phyloP scores from a whole-genome alignment of 1,140 invertebrate genomes.

The Batillaria attramentaria region DNA sequence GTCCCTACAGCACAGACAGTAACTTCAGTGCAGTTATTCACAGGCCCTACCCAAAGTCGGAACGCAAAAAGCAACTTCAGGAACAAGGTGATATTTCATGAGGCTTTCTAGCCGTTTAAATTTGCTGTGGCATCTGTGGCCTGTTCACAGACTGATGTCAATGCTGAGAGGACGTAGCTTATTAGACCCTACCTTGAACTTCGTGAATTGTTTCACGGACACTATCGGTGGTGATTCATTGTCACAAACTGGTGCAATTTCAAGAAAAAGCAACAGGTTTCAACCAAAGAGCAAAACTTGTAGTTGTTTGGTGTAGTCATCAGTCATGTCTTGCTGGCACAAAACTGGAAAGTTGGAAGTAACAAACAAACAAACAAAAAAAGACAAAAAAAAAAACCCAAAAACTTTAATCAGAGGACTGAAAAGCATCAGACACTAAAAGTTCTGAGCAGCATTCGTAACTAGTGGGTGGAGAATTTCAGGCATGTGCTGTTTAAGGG shows the following conservation, averaged over 20 bases:
- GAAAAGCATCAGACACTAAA: no score
- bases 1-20: conserved; percentile 73
- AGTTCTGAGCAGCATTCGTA: no score
- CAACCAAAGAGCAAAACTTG: neutral
- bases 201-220: neutral
- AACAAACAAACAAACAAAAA: neutral
- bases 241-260: neutral
- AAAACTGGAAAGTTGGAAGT: neutral
- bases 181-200: neutral
- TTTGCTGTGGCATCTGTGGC: neutral
- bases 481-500: neutral
- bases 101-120: neutral
- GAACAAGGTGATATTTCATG: conserved; percentile 57
- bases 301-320: neutral
- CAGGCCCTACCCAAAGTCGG: conserved; percentile 69
- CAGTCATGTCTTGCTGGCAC: neutral
- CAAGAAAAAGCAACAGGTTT: neutral
- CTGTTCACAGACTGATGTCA: no score
- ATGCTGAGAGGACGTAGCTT: neutral
- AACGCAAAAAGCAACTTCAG: conserved; percentile 70
- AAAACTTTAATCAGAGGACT: neutral
- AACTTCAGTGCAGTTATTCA: conserved; percentile 70
- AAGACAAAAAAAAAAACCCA: neutral
- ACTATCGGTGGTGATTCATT: neutral
- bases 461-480: neutral